Evolutionary conservation across 1,140 invertebrate species (phyloP).

Genomic region (Drosophila equinoxialis): DNA sequence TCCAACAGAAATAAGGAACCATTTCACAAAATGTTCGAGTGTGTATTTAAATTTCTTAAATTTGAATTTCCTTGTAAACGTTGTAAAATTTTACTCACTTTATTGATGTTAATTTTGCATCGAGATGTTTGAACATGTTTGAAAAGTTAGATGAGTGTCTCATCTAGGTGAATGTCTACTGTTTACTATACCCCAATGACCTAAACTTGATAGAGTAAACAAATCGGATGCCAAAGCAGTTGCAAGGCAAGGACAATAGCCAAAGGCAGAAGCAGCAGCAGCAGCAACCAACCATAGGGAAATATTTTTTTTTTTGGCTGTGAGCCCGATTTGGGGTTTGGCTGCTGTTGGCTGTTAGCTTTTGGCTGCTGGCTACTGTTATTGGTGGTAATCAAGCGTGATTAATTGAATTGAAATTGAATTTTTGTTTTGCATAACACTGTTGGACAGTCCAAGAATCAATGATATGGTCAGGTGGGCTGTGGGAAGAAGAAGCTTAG

Average conservation of each 20-base stretch:
- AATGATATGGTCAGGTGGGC: slow-evolving; percentile 18
- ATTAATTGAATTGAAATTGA: slow-evolving; percentile 65
- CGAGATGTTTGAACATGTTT: too few relatives aligned
- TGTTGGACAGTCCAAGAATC: background rate
- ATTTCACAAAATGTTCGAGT: too few relatives aligned
- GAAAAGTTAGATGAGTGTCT: too few relatives aligned
- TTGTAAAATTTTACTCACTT: too few relatives aligned
- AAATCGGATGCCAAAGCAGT: slow-evolving; percentile 52
- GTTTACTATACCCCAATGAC: background rate
- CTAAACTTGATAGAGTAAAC: background rate
- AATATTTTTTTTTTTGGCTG: slow-evolving; percentile 28
- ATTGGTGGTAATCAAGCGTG: slow-evolving; percentile 66
- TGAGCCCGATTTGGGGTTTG: slow-evolving; percentile 20
- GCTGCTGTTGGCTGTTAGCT: slow-evolving; percentile 18
- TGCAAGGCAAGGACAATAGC: slow-evolving; percentile 54
- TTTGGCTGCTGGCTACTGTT: slow-evolving; percentile 33
- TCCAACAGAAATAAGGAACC: background rate
- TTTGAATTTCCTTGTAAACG: too few relatives aligned
- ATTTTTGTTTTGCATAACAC: slow-evolving; percentile 60
- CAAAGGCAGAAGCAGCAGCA: slow-evolving; percentile 42
- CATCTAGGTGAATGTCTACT: too few relatives aligned
- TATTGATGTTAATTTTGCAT: too few relatives aligned
- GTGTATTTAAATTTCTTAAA: too few relatives aligned
- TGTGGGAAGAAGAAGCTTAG: background rate
- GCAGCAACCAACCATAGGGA: slow-evolving; percentile 37